Evolutionary conservation across 2,113 vertebrate species (phyloP), one percentile per base, ranked within the genome.

Genomic region (Anser cygnoides): DNA sequence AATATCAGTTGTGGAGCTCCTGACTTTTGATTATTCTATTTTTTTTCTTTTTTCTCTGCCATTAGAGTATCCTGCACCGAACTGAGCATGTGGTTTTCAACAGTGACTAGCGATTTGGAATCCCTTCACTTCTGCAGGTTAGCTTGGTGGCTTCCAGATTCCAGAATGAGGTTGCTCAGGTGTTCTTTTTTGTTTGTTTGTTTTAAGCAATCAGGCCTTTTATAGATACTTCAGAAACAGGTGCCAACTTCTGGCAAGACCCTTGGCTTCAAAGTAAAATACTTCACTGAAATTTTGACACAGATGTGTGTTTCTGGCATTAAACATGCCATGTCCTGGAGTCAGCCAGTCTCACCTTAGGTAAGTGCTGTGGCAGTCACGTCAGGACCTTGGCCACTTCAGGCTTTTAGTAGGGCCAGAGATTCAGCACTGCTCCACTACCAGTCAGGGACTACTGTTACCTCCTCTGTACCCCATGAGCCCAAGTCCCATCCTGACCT

Each of bases 281-380:
- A 54, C 31, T 11, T 71, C 21, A 78, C 5, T 50, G 52, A 28
- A 3, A 25, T 9, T 73, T 54, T 4, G 6, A 26, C 31, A 50
- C 19, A 22, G 13, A 73, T 33, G 9, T 23, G 15, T 58, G 41
- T 35, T 67, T 39, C 55, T 35, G 70, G 62, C 21, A 8, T 28
- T 31, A 61, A 3, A 9, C 14, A 11, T 17, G 25, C 25, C 35
- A 4, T 11, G 16, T 35, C 43, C 82, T 12, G 10, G 28, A 14
- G 15, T 65, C 35, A 46, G 4, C 28, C 29, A 17, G 52, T 4
- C 55, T 67, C 35, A 3, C 0, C 0, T 20, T 10, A 65, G 33
- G 37, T 11, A 6, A 55, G 31, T 71, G n/a, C 21, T 55, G 74
- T 72, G 70, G 22, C 71, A 33, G 35, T n/a, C 41, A 21, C 49